Conservation (phyloP, 2,113 vertebrate genomes). For the Catharus minimus region DNA sequence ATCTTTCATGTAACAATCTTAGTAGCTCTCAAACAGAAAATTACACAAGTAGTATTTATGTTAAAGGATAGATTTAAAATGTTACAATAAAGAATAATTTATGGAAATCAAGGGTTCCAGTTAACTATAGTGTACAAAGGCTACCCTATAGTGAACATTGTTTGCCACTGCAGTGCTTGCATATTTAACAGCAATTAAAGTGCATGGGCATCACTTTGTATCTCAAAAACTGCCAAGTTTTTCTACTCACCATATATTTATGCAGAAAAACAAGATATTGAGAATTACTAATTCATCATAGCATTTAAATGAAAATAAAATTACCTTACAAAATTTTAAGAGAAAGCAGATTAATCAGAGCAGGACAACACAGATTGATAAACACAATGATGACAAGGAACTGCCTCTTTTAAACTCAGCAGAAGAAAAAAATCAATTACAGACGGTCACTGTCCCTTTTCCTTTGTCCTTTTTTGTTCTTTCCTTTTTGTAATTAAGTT, state of each 20-base stretch:
- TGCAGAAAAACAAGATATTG: not conserved
- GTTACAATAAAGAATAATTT: not conserved
- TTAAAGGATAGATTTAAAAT: not conserved
- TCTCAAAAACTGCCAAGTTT: not conserved
- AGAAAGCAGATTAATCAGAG: not conserved
- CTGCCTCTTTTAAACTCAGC: not conserved
- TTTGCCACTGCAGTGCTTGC: not conserved
- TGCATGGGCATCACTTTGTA: not conserved
- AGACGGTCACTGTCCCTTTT: not conserved
- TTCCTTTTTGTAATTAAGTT: not conserved
- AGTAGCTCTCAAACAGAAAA: not conserved
- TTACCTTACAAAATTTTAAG: not conserved
- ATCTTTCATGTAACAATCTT: not conserved
- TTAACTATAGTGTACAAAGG: not conserved
- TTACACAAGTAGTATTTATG: not conserved
- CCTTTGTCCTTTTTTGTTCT: not conserved
- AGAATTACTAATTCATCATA: not conserved
- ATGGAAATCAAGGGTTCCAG: not conserved
- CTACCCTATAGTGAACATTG: not conserved
- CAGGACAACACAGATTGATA: not conserved
- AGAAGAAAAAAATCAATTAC: not conserved
- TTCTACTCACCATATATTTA: not conserved
- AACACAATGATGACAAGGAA: not conserved
- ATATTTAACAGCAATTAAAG: not conserved
- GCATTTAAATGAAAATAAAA: not conserved